Evolutionary conservation across 2,797 vertebrate genomes (phyloP).

Genomic region (Coranthus polyacanthus): DNA sequence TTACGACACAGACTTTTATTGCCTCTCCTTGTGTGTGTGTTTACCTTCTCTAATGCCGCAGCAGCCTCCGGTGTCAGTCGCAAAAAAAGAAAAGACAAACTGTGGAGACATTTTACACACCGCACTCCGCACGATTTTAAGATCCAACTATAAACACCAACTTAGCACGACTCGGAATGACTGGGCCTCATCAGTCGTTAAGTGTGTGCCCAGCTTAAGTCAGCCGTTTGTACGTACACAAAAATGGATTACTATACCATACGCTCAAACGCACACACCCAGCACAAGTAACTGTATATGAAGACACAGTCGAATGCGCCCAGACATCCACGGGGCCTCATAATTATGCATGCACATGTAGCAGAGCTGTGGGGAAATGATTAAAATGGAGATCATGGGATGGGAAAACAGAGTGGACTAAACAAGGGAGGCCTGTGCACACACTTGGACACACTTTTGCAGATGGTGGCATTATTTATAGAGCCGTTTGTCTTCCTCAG

Average conservation of each 20-base stretch:
- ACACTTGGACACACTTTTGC: slow-evolving; percentile 23
- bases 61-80: too few relatives aligned
- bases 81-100: too few relatives aligned
- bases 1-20: too few relatives aligned
- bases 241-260: background rate
- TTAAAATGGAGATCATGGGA: slow-evolving; percentile 28
- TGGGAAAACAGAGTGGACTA: background rate
- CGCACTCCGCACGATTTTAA: too few relatives aligned
- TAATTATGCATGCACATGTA: background rate
- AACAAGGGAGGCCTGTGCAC: slow-evolving; percentile 2
- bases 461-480: slow-evolving; percentile 43
- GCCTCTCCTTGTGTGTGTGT: too few relatives aligned
- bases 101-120: too few relatives aligned
- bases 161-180: too few relatives aligned
- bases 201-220: too few relatives aligned
- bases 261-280: background rate
- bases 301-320: background rate
- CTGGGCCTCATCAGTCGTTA: too few relatives aligned
- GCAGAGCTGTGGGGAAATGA: background rate
- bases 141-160: too few relatives aligned
- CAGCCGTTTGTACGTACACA: background rate
- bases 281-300: background rate
- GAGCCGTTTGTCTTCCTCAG: slow-evolving; percentile 40
- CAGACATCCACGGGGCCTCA: background rate
- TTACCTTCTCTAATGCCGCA: too few relatives aligned